Evolutionary conservation across 2,797 vertebrate species (phyloP), one percentile per base, ranked within the genome.

Genomic region (Lepidocolaptes lacrymiger): DNA sequence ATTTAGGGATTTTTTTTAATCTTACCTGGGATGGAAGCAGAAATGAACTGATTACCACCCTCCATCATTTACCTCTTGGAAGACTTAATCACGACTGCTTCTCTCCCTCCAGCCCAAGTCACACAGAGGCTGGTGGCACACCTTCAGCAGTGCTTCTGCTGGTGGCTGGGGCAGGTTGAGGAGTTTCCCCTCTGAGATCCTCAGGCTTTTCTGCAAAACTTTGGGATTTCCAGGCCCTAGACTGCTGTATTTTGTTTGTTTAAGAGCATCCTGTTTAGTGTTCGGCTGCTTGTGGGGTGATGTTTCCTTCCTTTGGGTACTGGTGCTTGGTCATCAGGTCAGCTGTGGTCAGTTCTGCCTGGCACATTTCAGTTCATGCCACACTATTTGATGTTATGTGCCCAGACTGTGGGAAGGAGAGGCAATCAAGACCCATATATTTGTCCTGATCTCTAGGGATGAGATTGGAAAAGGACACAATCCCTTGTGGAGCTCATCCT

Each of bases 1-100:
- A 76, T 86, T 78, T 91, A 84, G 55, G 66, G 64, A 41, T 59
- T 84, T 80, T 67, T 58, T 95, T 77, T 39, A 77, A 91, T 92
- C 66, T 84, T 78, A 85, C 82, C 79, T 93, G 76, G 62, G 26
- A 46, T 90, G 46, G 76, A 91, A 94, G 62, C 64, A 68, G 73
- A 83, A 85, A 93, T 88, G 27, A 89, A 51, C 61, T 86, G 73
- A 88, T 93, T 80, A 74, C 79, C 6, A 2, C 72, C 76, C 72
- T 88, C 61, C 26, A 8, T 93, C 55, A 30, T 82, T 93, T 91
- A 66, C 52, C 13, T 82, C 81, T 79, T 89, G 55, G 30, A 83
- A 76, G 48, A 46, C 78, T 81, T 79, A 83, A 52, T 89, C 30
- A 78, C 12, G 64, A 49, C 41, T 85, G 49, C n/a, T 41, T 54